Evolutionary conservation across 2,888 invertebrate genomes (phyloP).

Genomic region (Eilema sororculum): DNA sequence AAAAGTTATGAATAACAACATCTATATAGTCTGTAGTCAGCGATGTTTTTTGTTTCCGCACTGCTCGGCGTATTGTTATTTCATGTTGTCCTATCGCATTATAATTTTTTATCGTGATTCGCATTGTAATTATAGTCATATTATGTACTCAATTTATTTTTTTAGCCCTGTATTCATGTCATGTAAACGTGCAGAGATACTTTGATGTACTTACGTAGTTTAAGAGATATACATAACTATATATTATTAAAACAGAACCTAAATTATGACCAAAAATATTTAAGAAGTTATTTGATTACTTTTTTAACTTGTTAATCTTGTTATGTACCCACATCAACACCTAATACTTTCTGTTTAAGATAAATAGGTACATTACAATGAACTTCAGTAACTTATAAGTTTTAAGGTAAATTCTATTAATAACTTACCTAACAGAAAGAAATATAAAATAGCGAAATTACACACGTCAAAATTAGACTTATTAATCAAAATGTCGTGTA

Average conservation of each 20-base stretch:
- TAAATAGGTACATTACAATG: not conserved
- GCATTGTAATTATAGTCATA: constrained; percentile 18
- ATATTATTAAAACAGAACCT: not conserved
- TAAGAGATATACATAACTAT: not conserved
- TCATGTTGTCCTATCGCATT: constrained; percentile 21
- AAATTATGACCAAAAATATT: not conserved
- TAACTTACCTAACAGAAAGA: not conserved
- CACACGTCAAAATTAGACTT: not conserved
- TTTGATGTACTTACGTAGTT: not conserved
- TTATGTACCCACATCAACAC: not conserved
- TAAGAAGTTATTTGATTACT: not conserved
- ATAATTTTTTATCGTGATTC: constrained; percentile 33
- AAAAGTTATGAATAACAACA: constrained; percentile 11
- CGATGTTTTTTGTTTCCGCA: constrained; percentile 13
- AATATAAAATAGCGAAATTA: not conserved
- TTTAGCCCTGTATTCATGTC: constrained; percentile 1
- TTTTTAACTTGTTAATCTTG: not conserved
- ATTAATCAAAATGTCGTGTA: not conserved
- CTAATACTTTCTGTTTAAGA: not conserved
- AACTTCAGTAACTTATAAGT: not conserved
- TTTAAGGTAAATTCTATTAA: not conserved
- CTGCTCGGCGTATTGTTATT: constrained; percentile 33
- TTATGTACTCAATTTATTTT: constrained; percentile 1
- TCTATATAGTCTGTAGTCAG: constrained; percentile 22
- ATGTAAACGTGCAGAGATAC: not conserved